phyloP scores from a whole-genome alignment of 2,113 vertebrate species.

The Ceyx cyanopectus region DNA sequence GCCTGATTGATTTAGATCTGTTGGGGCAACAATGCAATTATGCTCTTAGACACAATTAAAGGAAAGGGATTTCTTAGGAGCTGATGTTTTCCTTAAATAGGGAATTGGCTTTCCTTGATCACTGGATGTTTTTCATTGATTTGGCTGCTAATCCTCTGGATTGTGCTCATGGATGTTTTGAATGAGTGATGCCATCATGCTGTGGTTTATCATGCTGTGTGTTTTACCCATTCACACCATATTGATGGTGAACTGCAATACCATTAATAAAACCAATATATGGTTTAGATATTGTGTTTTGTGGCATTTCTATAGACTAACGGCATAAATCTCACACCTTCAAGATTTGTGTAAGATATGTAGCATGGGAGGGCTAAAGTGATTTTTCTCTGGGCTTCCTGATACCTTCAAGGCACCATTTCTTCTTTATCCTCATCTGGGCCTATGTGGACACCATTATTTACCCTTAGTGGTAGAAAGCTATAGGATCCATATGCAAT shows the following conservation, averaged over 20 bases:
- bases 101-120: neutral
- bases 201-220: neutral
- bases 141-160: neutral
- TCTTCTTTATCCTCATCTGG: neutral
- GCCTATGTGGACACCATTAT: too few relatives aligned
- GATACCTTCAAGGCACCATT: neutral
- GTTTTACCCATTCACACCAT: neutral
- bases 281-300: neutral
- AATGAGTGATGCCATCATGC: accelerated
- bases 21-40: neutral
- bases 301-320: neutral
- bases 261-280: accelerated
- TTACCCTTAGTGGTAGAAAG: neutral
- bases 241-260: neutral
- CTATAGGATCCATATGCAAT: neutral
- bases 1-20: neutral
- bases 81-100: neutral
- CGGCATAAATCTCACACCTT: neutral
- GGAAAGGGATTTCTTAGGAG: neutral
- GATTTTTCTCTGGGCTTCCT: neutral
- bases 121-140: neutral
- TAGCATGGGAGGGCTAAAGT: neutral
- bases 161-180: neutral
- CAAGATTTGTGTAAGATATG: neutral
- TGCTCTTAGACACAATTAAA: neutral